A percentile compares a stretch with the other conserved stretches of the same genome.
Conservation (phyloP, 2,888 invertebrate species). For the Eristalis tenax region DNA sequence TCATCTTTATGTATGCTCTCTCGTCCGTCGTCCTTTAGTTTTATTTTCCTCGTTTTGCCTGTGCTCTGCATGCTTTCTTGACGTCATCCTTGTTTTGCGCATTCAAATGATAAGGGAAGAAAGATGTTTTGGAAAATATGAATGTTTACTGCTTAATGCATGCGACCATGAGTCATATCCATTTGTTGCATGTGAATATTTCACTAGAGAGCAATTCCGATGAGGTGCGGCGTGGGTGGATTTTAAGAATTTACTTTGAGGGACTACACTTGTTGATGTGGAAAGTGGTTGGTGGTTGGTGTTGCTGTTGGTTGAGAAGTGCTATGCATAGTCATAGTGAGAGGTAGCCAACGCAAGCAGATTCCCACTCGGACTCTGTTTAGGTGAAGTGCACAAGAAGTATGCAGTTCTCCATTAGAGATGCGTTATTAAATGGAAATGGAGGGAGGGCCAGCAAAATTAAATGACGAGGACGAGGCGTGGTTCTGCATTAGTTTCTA, state of each 20-base stretch:
- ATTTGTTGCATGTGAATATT: conserved; percentile 30
- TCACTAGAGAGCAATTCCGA: conserved; percentile 1
- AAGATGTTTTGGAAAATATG: conserved; percentile 39
- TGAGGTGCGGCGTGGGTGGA: neutral
- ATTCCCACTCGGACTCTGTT: neutral
- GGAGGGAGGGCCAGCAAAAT: too few species aligned
- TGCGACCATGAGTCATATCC: conserved; percentile 24
- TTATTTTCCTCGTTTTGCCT: neutral
- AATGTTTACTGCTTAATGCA: conserved; percentile 22
- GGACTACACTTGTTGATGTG: neutral
- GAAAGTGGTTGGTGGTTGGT: neutral
- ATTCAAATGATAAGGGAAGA: conserved; percentile 32
- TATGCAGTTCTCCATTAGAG: neutral
- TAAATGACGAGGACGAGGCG: too few species aligned
- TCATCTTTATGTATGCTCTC: conserved; percentile 41
- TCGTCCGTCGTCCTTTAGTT: neutral
- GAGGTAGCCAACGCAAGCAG: neutral
- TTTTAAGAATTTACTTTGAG: neutral
- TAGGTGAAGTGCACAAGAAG: neutral
- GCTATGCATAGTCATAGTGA: neutral
- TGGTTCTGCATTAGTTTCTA: too few species aligned
- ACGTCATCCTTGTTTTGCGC: neutral
- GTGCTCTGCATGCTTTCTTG: neutral
- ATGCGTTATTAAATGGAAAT: neutral
- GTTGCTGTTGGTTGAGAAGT: neutral